Evolutionary conservation across 2,888 invertebrate species (phyloP).

Genomic region (Augochlorella aurata): DNA sequence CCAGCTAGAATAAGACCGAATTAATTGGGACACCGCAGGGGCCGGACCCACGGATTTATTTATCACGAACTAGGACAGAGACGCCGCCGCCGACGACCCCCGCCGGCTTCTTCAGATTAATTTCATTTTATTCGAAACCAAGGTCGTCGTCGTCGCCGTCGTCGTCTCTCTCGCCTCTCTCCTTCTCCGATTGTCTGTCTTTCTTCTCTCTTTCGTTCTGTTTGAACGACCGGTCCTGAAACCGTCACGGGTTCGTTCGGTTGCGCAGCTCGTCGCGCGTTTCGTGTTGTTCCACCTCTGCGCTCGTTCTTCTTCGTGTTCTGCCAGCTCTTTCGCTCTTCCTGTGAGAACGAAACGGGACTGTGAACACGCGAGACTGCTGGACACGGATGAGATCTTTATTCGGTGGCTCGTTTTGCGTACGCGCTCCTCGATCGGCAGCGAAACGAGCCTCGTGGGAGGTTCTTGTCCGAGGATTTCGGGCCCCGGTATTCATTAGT

Average conservation of each 20-base stretch:
- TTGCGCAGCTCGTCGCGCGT: conserved; percentile 33
- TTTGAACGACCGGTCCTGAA: conserved; percentile 51
- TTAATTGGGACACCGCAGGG: conserved; percentile 76
- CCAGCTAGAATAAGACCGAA: conserved; percentile 71
- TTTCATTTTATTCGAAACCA: conserved; percentile 67
- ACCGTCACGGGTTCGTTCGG: conserved; percentile 33
- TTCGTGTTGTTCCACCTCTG: conserved; percentile 36
- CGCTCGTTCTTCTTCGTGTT: conserved; percentile 33
- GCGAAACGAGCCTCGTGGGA: conserved; percentile 18
- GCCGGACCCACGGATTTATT: conserved; percentile 71
- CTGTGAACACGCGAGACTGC: conserved; percentile 39
- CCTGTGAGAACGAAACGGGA: conserved; percentile 47
- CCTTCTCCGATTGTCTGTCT: neutral
- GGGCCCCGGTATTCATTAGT: neutral
- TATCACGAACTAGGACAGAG: conserved; percentile 73
- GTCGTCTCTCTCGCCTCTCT: neutral
- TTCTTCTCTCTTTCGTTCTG: neutral
- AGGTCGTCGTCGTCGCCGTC: too few relatives aligned
- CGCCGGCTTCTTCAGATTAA: conserved; percentile 68
- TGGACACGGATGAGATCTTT: conserved; percentile 54
- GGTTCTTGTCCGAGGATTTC: conserved; percentile 6
- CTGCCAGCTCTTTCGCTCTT: conserved; percentile 10
- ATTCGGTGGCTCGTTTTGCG: conserved; percentile 39
- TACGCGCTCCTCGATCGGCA: neutral
- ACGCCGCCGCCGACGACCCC: conserved; percentile 67